Base-by-base conservation (phyloP, 2,797 vertebrate genomes). In the Pempheris klunzingeri region DNA sequence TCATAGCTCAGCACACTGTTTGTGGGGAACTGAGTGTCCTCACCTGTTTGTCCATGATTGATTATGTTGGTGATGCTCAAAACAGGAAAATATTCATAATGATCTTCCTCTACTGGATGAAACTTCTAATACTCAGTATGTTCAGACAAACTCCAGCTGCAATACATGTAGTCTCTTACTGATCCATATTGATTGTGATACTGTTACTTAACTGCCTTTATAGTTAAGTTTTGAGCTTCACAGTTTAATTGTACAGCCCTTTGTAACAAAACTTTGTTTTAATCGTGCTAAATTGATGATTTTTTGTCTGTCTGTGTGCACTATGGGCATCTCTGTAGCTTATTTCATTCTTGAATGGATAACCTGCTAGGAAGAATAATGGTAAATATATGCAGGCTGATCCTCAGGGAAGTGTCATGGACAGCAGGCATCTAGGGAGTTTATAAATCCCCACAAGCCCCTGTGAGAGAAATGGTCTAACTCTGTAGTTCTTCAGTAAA, bases 401-500 rank as follows among this genome's bases (percentile, higher is more conserved):
- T 78, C 71, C 78, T 80, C 69, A 3, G 30, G 73, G 77, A 67
- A 18, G 67, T 73, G 71, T 77, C 74, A 64, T 55, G 63, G 73
- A 81, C 62, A 52, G 69, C 54, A 76, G 66, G 39, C 30, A 80
- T 68, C 61, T 69, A 62, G 49, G 54, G 73, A 78, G 81, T 87
- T 74, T 77, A 80, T 71, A 88, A 85, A 89, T 70, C 38, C 63
- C 39, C 67, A 55, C 72, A 81, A 83, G 64, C 67, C 66, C 43
- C 75, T 58, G 66, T 73, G 82, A 78, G 76, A 87, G 70, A 78
- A 78, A 82, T 49, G 66, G 49, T 62, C 61, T 80, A 78, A 84
- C 79, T 80, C 72, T 61, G 41, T 70, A 85, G 77, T 73, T 85
- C 80, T 70, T 65, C 62, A 75, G 82, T 80, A 90, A 80, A 87